Percentiles rank a stretch among this genome's conserved stretches.
Conservation (phyloP, 1,140 invertebrate genomes). For the Drosophila lacteicornis region DNA sequence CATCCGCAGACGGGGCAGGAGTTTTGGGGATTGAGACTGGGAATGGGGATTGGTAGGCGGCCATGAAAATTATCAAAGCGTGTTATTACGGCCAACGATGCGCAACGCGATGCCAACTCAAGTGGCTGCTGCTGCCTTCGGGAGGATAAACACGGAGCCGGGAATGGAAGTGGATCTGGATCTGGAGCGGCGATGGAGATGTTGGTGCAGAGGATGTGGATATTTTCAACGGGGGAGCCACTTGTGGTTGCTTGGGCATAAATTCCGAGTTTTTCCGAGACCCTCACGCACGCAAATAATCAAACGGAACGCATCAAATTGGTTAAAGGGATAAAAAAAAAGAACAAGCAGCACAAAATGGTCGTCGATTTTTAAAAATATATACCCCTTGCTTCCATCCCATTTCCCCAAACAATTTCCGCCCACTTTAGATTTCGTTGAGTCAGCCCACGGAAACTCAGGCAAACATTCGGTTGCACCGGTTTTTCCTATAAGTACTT, state of each 20-base stretch:
- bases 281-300: constrained; percentile 76
- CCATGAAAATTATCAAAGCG: constrained; percentile 84
- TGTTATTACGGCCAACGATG: constrained; percentile 80
- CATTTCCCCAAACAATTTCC: constrained; percentile 24
- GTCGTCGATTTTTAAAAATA: constrained; percentile 71
- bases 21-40: constrained; percentile 21
- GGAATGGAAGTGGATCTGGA: constrained; percentile 9
- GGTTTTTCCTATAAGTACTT: constrained; percentile 47
- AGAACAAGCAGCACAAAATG: constrained; percentile 56
- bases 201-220: constrained; percentile 36
- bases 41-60: constrained; percentile 59
- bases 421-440: constrained; percentile 60
- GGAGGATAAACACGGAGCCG: constrained; percentile 29
- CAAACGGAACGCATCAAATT: constrained; percentile 81
- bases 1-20: constrained; percentile 49
- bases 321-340: constrained; percentile 72
- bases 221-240: constrained; percentile 40
- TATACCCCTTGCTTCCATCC: constrained; percentile 30
- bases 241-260: constrained; percentile 69
- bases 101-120: constrained; percentile 61
- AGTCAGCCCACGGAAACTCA: constrained; percentile 42
- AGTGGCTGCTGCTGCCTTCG: constrained; percentile 57
- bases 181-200: constrained; percentile 4
- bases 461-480: constrained; percentile 28
- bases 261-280: constrained; percentile 49